A percentile compares a stretch with the other conserved stretches of the same genome.
These are phyloP conservation scores for Trachurus trachurus DNA, from an alignment of 2,797 vertebrate genomes.

Conservation along the genomic window DNA sequence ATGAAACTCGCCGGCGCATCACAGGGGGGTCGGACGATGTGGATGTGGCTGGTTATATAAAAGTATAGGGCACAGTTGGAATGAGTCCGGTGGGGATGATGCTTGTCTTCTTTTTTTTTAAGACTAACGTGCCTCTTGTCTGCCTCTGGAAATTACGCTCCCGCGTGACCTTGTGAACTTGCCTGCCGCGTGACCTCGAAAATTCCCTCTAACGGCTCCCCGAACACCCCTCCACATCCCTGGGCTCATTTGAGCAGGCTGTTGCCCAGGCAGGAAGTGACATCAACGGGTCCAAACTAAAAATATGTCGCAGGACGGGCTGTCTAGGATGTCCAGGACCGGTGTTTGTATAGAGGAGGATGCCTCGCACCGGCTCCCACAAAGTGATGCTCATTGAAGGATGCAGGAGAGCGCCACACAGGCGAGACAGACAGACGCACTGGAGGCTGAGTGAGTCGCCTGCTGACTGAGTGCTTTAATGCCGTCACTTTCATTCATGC, in stretches of 20 bases:
- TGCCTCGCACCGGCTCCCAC: conserved; percentile 61
- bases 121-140: conserved; percentile 37
- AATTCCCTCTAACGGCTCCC: conserved; percentile 47
- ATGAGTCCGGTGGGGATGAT: conserved; percentile 54
- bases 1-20: conserved; percentile 67
- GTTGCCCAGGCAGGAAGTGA: conserved; percentile 86
- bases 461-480: conserved; percentile 74
- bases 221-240: conserved; percentile 63
- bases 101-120: conserved; percentile 59
- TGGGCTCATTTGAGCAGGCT: conserved; percentile 62
- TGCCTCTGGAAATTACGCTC: conserved; percentile 38
- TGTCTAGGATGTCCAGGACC: conserved; percentile 76
- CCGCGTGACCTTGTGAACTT: conserved; percentile 80
- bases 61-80: conserved; percentile 67
- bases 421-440: conserved; percentile 70
- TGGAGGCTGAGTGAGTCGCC: conserved; percentile 80
- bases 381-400: conserved; percentile 71
- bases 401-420: conserved; percentile 69
- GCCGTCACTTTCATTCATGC: conserved; percentile 78
- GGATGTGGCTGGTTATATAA: conserved; percentile 75
- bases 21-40: conserved; percentile 60
- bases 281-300: conserved; percentile 86
- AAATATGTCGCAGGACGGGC: conserved; percentile 82
- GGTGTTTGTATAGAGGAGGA: conserved; percentile 57
- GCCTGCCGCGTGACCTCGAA: conserved; percentile 63